A percentile compares a stretch with the other conserved stretches of the same genome.
These are phyloP conservation scores for Rhagologus leucostigma DNA, from an alignment of 2,113 vertebrate species.

Conservation along the genomic window DNA sequence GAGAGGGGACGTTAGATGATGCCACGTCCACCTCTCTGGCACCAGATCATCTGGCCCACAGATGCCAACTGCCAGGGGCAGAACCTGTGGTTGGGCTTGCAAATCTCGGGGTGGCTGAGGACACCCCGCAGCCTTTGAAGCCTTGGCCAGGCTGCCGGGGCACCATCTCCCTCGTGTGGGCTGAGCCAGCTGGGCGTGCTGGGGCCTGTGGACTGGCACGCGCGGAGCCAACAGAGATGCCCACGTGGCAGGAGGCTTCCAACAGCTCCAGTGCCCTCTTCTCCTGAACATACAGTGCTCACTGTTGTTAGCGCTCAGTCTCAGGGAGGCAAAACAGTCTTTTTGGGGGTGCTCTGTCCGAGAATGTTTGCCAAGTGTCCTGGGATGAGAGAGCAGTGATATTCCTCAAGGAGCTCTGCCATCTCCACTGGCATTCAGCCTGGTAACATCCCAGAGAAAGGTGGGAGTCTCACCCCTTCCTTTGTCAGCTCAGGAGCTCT, in stretches of 20 bases:
- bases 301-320: not conserved
- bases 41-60: accelerated
- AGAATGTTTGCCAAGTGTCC: not conserved
- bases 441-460: not conserved
- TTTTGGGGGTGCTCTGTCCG: not conserved
- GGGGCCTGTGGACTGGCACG: not conserved
- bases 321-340: not conserved
- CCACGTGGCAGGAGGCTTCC: not conserved
- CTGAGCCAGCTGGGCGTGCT: not conserved
- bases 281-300: accelerated
- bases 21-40: not conserved
- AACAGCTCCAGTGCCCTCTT: not conserved
- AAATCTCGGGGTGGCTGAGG: not conserved
- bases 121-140: not conserved
- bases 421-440: not conserved
- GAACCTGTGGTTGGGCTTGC: not conserved
- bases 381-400: not conserved
- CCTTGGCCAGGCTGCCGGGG: not conserved
- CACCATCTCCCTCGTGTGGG: accelerated
- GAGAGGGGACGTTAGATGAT: not conserved
- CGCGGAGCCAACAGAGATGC: not conserved
- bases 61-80: not conserved
- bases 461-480: not conserved
- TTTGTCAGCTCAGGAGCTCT: not conserved
- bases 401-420: not conserved